Conservation (phyloP, 2,888 invertebrate genomes). For the Tanaodytes sp. region DNA sequence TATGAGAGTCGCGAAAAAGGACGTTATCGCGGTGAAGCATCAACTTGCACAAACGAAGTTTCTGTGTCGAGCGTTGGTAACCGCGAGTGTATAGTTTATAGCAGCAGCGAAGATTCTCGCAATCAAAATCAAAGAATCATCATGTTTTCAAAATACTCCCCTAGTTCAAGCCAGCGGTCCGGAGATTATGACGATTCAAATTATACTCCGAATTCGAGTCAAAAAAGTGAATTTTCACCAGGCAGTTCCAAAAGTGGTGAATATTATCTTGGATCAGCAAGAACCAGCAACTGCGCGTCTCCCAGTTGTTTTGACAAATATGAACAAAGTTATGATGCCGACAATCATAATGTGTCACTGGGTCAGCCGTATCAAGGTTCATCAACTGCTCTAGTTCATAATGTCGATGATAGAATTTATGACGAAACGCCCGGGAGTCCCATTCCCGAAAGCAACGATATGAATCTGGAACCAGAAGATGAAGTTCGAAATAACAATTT, state of each 20-base stretch:
- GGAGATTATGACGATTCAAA: slow-evolving; percentile 69
- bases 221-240: slow-evolving; percentile 69
- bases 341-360: slow-evolving; percentile 31
- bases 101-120: slow-evolving; percentile 41
- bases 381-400: slow-evolving; percentile 56
- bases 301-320: slow-evolving; percentile 54
- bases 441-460: slow-evolving; percentile 21
- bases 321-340: slow-evolving; percentile 61
- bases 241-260: slow-evolving; percentile 69
- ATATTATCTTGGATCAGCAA: slow-evolving; percentile 62
- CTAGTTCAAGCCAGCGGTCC: slow-evolving; percentile 68
- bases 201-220: slow-evolving; percentile 69
- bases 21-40: slow-evolving; percentile 25
- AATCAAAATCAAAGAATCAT: slow-evolving; percentile 64
- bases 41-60: slow-evolving; percentile 24
- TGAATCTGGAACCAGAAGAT: slow-evolving; percentile 34
- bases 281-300: slow-evolving; percentile 40
- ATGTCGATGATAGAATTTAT: slow-evolving; percentile 61
- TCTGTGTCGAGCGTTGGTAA: slow-evolving; percentile 55
- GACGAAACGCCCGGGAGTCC: slow-evolving; percentile 56
- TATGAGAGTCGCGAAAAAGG: slow-evolving; percentile 62
- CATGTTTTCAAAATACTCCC: slow-evolving; percentile 63
- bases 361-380: slow-evolving; percentile 54
- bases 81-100: slow-evolving; percentile 54
- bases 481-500: slow-evolving; percentile 24